phyloP scores from a whole-genome alignment of 2,113 vertebrate species.

The Danio rerio region GRCz12tu NC_133188.1:22723501-22724000 shows the following conservation, averaged over 20 bases:
- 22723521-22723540: neutral
- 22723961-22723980: neutral
- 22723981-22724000: neutral
- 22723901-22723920: conserved; percentile 1
- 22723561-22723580: neutral
- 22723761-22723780: neutral
- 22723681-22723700: neutral
- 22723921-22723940: neutral
- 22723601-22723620: neutral
- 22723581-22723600: neutral
- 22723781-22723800: neutral
- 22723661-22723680: conserved; percentile 12
- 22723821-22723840: neutral
- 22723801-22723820: neutral
- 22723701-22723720: neutral
- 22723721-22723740: neutral
- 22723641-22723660: neutral
- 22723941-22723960: neutral
- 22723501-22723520: too few species aligned
- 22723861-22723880: neutral
- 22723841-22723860: neutral
- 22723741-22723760: neutral
- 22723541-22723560: neutral
- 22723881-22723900: neutral
- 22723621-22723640: neutral